Conservation (phyloP, 2,797 vertebrate species). For the Salmo trutta region DNA sequence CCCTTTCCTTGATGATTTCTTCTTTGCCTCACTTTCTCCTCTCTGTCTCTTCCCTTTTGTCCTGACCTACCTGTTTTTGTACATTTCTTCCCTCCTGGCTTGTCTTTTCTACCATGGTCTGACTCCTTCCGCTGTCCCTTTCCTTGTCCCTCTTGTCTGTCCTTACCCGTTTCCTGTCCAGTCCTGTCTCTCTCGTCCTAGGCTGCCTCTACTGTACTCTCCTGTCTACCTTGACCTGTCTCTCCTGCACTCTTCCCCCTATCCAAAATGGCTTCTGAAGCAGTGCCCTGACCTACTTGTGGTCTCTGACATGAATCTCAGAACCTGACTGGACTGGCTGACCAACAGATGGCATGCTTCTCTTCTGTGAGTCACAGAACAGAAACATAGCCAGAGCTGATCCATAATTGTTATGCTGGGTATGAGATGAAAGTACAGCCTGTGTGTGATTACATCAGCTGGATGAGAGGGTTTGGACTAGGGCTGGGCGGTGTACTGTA, state of each 20-base stretch:
- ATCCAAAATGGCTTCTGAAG: conserved; percentile 17
- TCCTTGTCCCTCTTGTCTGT: conserved; percentile 5
- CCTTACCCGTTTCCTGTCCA: background rate
- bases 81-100: too few relatives aligned
- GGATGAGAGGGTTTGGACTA: background rate
- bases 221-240: background rate
- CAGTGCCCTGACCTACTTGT: conserved; percentile 25
- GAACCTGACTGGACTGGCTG: conserved; percentile 26
- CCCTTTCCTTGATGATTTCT: too few relatives aligned
- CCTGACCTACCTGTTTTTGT: background rate
- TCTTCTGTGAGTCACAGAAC: background rate
- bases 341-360: conserved; percentile 18
- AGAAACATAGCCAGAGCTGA: background rate
- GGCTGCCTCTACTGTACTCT: too few relatives aligned
- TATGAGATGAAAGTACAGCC: too few relatives aligned
- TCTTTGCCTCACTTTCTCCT: background rate
- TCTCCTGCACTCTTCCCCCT: conserved; percentile 6
- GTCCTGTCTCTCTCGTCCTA: conserved; percentile 10
- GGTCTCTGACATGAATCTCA: conserved; percentile 36
- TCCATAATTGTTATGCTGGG: background rate
- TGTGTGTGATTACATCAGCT: background rate
- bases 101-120: too few relatives aligned
- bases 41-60: background rate
- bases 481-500: background rate
- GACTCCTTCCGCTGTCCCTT: too few relatives aligned